phyloP scores from a whole-genome alignment of 2,888 invertebrate genomes.

The Nomada fucata region DNA sequence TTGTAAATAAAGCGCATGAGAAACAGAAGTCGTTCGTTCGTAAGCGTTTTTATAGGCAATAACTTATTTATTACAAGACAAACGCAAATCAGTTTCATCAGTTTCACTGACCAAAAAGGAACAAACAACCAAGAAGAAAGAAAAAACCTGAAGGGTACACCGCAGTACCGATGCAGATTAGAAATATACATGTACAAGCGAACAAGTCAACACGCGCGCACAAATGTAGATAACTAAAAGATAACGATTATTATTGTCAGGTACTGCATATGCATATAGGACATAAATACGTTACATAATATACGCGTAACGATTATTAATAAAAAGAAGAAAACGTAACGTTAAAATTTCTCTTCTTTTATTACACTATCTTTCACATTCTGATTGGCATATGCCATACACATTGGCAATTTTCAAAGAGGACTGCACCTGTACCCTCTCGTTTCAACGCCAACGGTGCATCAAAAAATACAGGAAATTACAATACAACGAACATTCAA shows the following conservation, averaged over 20 bases:
- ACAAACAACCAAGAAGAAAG: no score
- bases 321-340: slow-evolving; percentile 71
- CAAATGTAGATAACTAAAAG: slow-evolving; percentile 82
- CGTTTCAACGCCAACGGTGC: no score
- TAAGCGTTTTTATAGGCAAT: slow-evolving; percentile 80
- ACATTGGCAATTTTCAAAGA: no score
- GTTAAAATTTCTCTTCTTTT: neutral
- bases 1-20: slow-evolving; percentile 78
- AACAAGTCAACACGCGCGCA: slow-evolving; percentile 74
- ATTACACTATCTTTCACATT: neutral
- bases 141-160: slow-evolving; percentile 7
- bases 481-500: no score
- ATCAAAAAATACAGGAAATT: no score
- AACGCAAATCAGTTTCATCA: slow-evolving; percentile 18
- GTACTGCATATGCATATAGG: slow-evolving; percentile 76
- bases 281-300: slow-evolving; percentile 76
- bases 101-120: neutral
- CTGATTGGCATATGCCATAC: neutral
- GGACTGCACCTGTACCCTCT: no score
- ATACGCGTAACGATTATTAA: slow-evolving; percentile 81
- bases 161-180: slow-evolving; percentile 40
- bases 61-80: slow-evolving; percentile 80
- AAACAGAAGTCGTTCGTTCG: slow-evolving; percentile 27
- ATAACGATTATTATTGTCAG: slow-evolving; percentile 83
- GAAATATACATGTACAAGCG: slow-evolving; percentile 55